A percentile compares a stretch with the other conserved stretches of the same genome.
Evolutionary conservation across 1,140 invertebrate species (phyloP).

Genomic region (Aleiodes sp.): DNA sequence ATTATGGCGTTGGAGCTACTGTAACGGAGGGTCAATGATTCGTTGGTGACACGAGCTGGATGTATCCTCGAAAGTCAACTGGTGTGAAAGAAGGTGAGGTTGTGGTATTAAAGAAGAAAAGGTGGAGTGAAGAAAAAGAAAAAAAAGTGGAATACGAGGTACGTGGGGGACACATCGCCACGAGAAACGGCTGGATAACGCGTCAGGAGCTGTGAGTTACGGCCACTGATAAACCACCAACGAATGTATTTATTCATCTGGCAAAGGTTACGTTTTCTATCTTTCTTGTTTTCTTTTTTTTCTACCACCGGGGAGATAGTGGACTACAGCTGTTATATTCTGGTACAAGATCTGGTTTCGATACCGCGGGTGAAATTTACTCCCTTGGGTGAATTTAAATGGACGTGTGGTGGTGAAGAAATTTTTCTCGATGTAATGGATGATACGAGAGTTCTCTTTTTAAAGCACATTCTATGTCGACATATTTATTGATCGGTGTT

Average conservation of each 20-base stretch:
- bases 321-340: too few relatives aligned
- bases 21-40: background rate
- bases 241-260: slow-evolving; percentile 45
- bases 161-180: background rate
- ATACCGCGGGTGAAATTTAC: too few relatives aligned
- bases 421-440: too few relatives aligned
- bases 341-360: too few relatives aligned
- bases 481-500: too few relatives aligned
- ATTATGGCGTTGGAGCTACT: background rate
- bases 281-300: background rate
- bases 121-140: slow-evolving; percentile 18
- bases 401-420: too few relatives aligned
- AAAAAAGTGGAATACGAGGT: slow-evolving; percentile 38
- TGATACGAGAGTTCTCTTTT: too few relatives aligned
- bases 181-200: slow-evolving; percentile 40
- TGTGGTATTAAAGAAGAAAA: background rate
- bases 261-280: background rate
- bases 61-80: background rate
- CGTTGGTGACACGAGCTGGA: background rate
- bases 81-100: background rate
- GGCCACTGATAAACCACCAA: slow-evolving; percentile 45
- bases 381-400: too few relatives aligned
- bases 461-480: too few relatives aligned
- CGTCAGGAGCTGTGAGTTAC: slow-evolving; percentile 48
- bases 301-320: too few relatives aligned